Evolutionary conservation across 2,888 invertebrate genomes (phyloP), one percentile per base, ranked within the genome.

Genomic region (Meganola albula): DNA sequence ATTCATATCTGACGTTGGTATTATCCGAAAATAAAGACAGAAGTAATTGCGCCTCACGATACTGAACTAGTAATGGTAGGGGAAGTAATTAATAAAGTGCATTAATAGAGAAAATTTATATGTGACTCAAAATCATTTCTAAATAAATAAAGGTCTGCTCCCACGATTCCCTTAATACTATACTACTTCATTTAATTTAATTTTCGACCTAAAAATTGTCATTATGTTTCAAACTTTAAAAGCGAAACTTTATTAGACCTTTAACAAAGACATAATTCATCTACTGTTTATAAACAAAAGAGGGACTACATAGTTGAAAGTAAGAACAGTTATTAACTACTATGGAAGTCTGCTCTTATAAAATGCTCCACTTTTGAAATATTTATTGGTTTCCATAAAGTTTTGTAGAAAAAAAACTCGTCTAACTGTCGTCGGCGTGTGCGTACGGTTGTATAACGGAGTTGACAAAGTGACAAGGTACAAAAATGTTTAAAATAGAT

Each of bases 301-400:
- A 58, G 45, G 51, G 56, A 61, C 66, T 56, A 59, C 53, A 73
- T 58, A 61, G 64, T 75, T 74, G 78, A 84, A 82, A 80, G 82
- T 77, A 82, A 79, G 47, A 80, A 83, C 83, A 79, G 79, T 76
- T 76, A 78, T 67, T 53, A 63, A 80, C 84, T 84, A 83, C 83
- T 51, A 74, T 64, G 59, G 83, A 72, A 83, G 84, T 77, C 60
- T 65, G 71, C 65, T 70, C 78, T 56, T 63, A 83, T 83, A 80
- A 84, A 78, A 58, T 76, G 79, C 63, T 70, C 74, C 63, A 78
- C 63, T 80, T 83, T 71, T 66, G 68, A 76, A 77, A 75, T 78
- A 76, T 83, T 83, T 83, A 84, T 82, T 77, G 53, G 63, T 64
- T 65, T 67, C 50, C 79, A 76, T 79, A 80, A 82, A 79, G 58